Conservation (phyloP, 2,797 vertebrate species). For the Macropus fuliginosus region DNA sequence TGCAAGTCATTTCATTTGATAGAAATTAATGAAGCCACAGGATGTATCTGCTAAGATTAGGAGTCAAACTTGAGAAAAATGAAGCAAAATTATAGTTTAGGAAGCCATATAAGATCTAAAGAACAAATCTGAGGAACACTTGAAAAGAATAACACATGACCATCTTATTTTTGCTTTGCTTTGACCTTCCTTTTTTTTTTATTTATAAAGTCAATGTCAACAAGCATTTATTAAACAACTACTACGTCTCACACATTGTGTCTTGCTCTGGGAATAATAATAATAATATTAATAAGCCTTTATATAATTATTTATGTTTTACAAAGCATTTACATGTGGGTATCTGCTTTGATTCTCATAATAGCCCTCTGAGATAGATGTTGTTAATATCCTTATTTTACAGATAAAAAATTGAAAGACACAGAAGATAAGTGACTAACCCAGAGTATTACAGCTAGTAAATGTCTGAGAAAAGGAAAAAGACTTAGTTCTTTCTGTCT, state of each 20-base stretch:
- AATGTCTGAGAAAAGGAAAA: background rate
- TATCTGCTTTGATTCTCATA: background rate
- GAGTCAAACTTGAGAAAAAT: background rate
- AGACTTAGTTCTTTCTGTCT: background rate
- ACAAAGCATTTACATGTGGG: background rate
- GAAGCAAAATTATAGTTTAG: rapidly evolving
- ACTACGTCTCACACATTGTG: background rate
- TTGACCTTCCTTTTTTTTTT: background rate
- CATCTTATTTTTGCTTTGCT: background rate
- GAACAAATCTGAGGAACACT: background rate
- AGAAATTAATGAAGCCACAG: background rate
- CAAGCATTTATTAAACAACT: background rate
- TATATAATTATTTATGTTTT: background rate
- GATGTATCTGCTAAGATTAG: background rate
- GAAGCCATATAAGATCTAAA: rapidly evolving
- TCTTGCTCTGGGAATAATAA: background rate
- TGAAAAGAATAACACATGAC: background rate
- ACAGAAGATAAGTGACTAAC: background rate
- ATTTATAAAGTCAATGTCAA: background rate
- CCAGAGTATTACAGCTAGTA: background rate
- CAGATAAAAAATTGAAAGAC: too few relatives aligned
- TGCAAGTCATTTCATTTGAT: constrained; percentile 20
- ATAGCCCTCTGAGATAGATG: background rate
- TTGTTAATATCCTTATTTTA: too few relatives aligned
- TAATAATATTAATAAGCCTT: background rate